Conservation (phyloP, 2,113 vertebrate species). For the Elaphurus davidianus region DNA sequence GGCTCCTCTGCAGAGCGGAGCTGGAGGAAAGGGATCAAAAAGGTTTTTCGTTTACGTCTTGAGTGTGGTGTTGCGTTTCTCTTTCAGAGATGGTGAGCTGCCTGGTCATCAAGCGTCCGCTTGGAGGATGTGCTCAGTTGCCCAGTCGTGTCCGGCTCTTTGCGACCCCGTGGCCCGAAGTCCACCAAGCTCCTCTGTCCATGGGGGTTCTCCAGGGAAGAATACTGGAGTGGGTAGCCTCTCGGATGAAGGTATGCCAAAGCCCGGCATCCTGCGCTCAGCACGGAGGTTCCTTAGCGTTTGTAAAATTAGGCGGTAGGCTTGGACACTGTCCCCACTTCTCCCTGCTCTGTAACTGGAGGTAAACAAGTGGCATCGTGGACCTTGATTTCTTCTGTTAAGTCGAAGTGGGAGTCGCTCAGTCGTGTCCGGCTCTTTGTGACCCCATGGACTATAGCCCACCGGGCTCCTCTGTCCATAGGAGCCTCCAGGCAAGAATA, state of each 20-base stretch:
- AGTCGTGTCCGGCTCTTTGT: not conserved
- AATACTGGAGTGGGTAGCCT: not conserved
- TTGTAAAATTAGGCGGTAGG: not conserved
- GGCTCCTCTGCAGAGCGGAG: not conserved
- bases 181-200: not conserved
- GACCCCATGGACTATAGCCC: not conserved
- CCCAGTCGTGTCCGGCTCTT: not conserved
- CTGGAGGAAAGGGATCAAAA: not conserved
- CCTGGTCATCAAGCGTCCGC: not conserved
- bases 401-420: not conserved
- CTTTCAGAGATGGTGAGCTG: not conserved
- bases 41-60: not conserved
- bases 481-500: not conserved
- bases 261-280: not conserved
- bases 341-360: not conserved
- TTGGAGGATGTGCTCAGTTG: not conserved
- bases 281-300: not conserved
- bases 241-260: rapidly evolving
- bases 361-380: not conserved
- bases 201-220: not conserved
- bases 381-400: not conserved
- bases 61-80: not conserved
- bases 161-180: not conserved
- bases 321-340: not conserved
- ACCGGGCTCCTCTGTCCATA: not conserved